Evolutionary conservation across 2,797 vertebrate species (phyloP), one percentile per base, ranked within the genome.

Genomic region (Limnodromus scolopaceus): DNA sequence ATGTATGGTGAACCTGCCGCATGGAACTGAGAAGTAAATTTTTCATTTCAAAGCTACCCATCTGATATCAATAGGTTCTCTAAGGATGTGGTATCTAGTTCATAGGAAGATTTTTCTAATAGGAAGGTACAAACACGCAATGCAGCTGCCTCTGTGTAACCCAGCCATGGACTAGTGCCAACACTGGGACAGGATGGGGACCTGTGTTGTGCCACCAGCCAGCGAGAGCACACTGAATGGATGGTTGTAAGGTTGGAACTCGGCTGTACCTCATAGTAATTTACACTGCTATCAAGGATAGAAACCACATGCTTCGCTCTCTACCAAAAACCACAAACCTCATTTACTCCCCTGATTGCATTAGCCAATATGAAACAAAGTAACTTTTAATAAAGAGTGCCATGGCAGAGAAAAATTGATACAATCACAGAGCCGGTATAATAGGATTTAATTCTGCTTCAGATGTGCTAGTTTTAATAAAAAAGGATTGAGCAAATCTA

Each of bases 381-480:
- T 97, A 98, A 98, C 97, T 98, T 98, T 98, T 98, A 98, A 98
- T 98, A 98, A 98, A 97, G 96, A 94, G 80, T 77, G 91, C 94
- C 55, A 75, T 79, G 91, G 96, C 95, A 97, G 96, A 93, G 93
- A 98, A 93, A 98, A 97, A 96, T 91, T 97, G 97, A 98, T 98
- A 96, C 96, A 98, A 98, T 98, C 97, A 94, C 94, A 97, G 94
- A 96, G 95, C 94, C 8, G 32, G 91, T 97, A 96, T 98, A 98
- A 98, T 98, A 98, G 97, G 98, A 98, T 98, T 98, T 98, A 98
- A 98, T 98, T 98, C 97, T 98, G 97, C 98, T 98, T 98, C 97
- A 98, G 98, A 98, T 98, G 97, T 98, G 97, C 98, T 98, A 98
- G 97, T 98, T 98, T 98, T 98, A 98, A 98, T 98, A 98, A 98